phyloP scores from a whole-genome alignment of 2,888 invertebrate genomes.

The Lordiphosa andalusiaca region DNA sequence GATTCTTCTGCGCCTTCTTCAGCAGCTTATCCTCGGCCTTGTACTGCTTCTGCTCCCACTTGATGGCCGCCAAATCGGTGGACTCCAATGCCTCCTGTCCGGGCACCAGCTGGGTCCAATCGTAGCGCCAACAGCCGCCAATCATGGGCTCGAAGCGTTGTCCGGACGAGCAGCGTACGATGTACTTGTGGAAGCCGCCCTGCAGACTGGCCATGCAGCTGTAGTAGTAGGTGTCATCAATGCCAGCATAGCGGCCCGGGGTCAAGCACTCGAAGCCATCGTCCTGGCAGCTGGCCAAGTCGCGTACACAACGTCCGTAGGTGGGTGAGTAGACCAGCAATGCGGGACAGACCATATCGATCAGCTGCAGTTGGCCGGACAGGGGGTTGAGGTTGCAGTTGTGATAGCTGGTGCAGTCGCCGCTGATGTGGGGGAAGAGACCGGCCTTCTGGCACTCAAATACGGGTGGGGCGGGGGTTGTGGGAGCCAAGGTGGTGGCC shows the following conservation, averaged over 20 bases:
- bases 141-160: constrained; percentile 55
- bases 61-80: constrained; percentile 59
- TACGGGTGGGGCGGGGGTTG: constrained; percentile 36
- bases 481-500: constrained; percentile 6
- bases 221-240: constrained; percentile 61
- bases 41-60: constrained; percentile 62
- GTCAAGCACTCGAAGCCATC: constrained; percentile 45
- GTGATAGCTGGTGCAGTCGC: constrained; percentile 58
- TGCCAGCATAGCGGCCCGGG: constrained; percentile 50
- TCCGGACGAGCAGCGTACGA: constrained; percentile 61
- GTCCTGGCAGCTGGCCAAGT: constrained; percentile 53
- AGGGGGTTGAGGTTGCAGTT: constrained; percentile 43
- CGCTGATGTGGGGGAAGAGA: constrained; percentile 34
- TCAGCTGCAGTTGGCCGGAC: constrained; percentile 22
- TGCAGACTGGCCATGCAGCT: constrained; percentile 49
- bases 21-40: constrained; percentile 61
- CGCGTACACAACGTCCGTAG: constrained; percentile 59
- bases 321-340: constrained; percentile 45
- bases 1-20: constrained; percentile 57
- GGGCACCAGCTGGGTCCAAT: constrained; percentile 45
- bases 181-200: constrained; percentile 63
- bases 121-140: constrained; percentile 60
- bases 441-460: constrained; percentile 52
- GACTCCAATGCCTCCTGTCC: constrained; percentile 40
- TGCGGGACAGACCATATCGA: constrained; percentile 46